These are phyloP conservation scores for Drosophila eohydei DNA, from an alignment of 2,888 invertebrate genomes.

Conservation along the genomic window DNA sequence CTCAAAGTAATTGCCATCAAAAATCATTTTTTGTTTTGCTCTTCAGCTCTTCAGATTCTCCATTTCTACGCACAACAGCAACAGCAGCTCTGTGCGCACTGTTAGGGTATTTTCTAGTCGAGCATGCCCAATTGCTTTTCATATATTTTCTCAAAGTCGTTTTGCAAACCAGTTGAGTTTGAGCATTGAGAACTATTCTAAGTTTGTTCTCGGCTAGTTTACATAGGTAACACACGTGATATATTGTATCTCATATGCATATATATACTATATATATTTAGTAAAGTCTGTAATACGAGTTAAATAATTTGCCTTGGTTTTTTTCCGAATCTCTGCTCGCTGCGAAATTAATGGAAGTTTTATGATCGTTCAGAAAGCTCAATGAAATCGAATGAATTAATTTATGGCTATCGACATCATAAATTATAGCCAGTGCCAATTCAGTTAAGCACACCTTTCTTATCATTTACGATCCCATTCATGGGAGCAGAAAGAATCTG, in stretches of 20 bases:
- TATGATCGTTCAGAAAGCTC: slow-evolving; percentile 2
- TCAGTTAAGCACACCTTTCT: slow-evolving; percentile 7
- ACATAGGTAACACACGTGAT: background rate
- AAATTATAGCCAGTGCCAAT: slow-evolving; percentile 15
- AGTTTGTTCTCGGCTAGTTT: background rate
- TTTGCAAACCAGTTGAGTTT: background rate
- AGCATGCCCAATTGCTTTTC: too few species aligned
- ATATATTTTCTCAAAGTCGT: background rate
- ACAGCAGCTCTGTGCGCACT: background rate
- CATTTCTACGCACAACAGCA: too few species aligned
- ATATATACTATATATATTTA: background rate
- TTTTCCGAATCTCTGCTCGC: slow-evolving; percentile 6
- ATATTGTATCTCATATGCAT: background rate
- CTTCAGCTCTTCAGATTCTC: too few species aligned
- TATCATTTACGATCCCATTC: slow-evolving; percentile 11
- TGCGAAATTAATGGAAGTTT: slow-evolving; percentile 3
- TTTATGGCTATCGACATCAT: background rate
- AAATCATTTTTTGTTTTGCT: too few species aligned
- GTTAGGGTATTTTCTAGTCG: background rate
- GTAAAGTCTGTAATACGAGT: background rate
- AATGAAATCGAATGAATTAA: slow-evolving; percentile 16
- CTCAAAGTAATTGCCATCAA: too few species aligned
- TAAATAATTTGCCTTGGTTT: background rate
- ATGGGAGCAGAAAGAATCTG: background rate
- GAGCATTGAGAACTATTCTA: background rate